Percentiles rank a stretch among this genome's conserved stretches.
Evolutionary conservation across 2,797 vertebrate species (phyloP).

Genomic region (Acropternis orthonyx): DNA sequence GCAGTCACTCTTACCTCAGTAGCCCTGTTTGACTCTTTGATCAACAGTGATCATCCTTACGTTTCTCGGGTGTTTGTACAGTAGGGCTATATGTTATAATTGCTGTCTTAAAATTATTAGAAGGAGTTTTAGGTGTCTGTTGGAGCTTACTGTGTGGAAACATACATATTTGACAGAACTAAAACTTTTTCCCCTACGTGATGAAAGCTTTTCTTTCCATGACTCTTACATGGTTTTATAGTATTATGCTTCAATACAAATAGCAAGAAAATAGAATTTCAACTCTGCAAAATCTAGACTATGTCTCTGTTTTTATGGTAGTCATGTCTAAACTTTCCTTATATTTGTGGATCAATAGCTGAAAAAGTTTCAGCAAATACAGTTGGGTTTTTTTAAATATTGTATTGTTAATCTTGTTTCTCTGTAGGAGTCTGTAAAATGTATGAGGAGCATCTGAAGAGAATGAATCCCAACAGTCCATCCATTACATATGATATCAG

Average conservation of each 20-base stretch:
- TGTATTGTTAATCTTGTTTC: neutral
- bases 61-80: neutral
- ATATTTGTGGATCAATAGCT: neutral
- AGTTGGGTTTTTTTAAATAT: neutral
- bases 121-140: neutral
- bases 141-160: neutral
- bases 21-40: neutral
- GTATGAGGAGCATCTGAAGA: slow-evolving; percentile 98
- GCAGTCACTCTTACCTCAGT: neutral
- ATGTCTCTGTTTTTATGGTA: neutral
- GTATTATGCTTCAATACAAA: neutral
- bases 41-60: neutral
- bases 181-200: neutral
- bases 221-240: neutral
- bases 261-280: neutral
- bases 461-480: slow-evolving; percentile 99
- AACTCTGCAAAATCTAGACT: neutral
- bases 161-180: neutral
- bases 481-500: slow-evolving; percentile 99
- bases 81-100: neutral
- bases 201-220: neutral
- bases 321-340: neutral
- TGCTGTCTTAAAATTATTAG: neutral
- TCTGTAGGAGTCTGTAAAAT: slow-evolving; percentile 96
- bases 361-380: neutral